phyloP scores from a whole-genome alignment of 2,797 vertebrate genomes.

The Leuciscus waleckii region DNA sequence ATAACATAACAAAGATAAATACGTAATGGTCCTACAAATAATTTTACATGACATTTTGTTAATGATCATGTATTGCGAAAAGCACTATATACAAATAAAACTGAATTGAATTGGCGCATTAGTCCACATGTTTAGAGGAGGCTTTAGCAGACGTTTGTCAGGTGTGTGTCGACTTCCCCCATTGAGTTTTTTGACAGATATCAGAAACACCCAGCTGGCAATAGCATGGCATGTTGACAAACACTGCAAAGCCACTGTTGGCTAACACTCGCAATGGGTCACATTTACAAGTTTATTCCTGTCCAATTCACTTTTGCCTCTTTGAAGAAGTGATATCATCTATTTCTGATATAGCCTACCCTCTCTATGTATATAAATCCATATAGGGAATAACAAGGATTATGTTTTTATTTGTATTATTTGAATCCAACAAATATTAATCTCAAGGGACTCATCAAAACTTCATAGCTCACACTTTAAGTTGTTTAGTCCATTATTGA shows the following conservation, averaged over 20 bases:
- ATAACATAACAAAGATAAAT: neutral
- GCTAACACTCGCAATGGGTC: conserved; percentile 66
- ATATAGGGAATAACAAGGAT: neutral
- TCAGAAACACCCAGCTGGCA: conserved; percentile 77
- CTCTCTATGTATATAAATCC: conserved; percentile 47
- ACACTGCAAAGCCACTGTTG: conserved; percentile 75
- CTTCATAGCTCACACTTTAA: no score
- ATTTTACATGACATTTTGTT: neutral
- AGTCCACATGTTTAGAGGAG: conserved; percentile 19
- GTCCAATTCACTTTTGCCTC: conserved; percentile 70
- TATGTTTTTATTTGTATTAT: neutral
- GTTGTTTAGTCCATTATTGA: neutral
- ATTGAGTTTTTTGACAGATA: conserved; percentile 73
- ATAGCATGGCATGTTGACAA: conserved; percentile 74
- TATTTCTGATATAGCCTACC: conserved; percentile 37
- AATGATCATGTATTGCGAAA: neutral
- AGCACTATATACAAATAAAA: neutral
- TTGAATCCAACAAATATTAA: neutral
- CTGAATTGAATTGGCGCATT: neutral
- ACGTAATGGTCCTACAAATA: neutral
- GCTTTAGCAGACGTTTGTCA: conserved; percentile 70
- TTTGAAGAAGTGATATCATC: conserved; percentile 49
- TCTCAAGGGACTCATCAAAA: neutral
- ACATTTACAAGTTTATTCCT: conserved; percentile 70
- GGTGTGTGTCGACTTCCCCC: conserved; percentile 66